Conservation (phyloP, 1,140 invertebrate species). For the Carcinoscorpius rotundicauda region DNA sequence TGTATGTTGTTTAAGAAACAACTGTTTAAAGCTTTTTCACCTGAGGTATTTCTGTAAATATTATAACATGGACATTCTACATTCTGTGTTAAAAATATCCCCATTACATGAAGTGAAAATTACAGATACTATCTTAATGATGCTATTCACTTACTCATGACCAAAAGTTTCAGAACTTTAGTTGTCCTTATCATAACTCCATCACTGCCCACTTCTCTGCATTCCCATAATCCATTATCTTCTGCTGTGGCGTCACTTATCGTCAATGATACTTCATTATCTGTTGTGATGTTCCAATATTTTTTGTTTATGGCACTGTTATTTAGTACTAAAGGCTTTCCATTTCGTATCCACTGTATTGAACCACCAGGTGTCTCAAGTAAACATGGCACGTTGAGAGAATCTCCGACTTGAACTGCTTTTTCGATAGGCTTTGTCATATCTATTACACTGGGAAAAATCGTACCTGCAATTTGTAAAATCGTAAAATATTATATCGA, state of each 20-base stretch:
- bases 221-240: constrained; percentile 26
- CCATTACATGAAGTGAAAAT: too few species aligned
- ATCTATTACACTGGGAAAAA: too few species aligned
- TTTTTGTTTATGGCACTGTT: constrained; percentile 2
- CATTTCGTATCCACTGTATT: constrained; percentile 25
- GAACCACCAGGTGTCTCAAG: constrained; percentile 24
- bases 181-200: constrained; percentile 21
- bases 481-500: too few species aligned
- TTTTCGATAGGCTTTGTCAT: constrained; percentile 2
- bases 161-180: constrained; percentile 22
- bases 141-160: constrained; percentile 22
- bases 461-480: too few species aligned
- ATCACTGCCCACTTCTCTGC: constrained; percentile 21
- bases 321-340: constrained; percentile 22
- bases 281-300: constrained; percentile 24
- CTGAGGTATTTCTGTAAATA: too few species aligned
- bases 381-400: constrained; percentile 24
- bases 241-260: constrained; percentile 19
- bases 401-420: constrained; percentile 17
- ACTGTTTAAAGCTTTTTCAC: too few species aligned
- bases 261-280: constrained; percentile 22
- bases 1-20: too few species aligned
- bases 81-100: too few species aligned
- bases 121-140: background rate
- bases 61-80: too few species aligned